These are phyloP conservation scores for Bicyclus anynana DNA, from an alignment of 1,140 invertebrate species.

Conservation along the genomic window DNA sequence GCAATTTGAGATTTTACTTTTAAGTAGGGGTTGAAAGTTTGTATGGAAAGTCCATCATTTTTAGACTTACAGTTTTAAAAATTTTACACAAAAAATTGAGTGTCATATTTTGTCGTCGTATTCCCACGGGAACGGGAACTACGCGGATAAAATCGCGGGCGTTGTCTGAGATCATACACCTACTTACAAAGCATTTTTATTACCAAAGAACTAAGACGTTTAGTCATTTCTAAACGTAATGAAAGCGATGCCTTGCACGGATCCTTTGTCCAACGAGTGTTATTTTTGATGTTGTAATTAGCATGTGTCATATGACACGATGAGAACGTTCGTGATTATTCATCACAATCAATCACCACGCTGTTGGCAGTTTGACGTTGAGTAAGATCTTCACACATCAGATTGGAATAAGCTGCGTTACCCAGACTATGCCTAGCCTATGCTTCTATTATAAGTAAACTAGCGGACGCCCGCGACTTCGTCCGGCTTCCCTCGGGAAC, in stretches of 20 bases:
- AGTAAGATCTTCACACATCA: slow-evolving; percentile 2
- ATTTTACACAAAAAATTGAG: too few relatives aligned
- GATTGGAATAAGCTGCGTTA: not conserved
- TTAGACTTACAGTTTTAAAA: too few relatives aligned
- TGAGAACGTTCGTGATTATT: slow-evolving; percentile 1
- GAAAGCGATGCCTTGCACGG: not conserved
- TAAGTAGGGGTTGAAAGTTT: too few relatives aligned
- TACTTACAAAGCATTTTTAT: not conserved
- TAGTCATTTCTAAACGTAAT: not conserved
- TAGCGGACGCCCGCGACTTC: too few relatives aligned
- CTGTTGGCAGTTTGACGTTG: slow-evolving; percentile 12
- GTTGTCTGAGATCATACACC: not conserved
- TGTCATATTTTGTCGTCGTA: too few relatives aligned
- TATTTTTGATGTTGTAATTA: slow-evolving; percentile 13
- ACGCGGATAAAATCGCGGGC: too few relatives aligned
- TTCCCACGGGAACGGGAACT: too few relatives aligned
- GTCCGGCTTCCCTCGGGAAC: too few relatives aligned
- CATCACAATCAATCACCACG: slow-evolving; percentile 9
- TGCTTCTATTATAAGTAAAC: too few relatives aligned
- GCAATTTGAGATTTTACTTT: too few relatives aligned
- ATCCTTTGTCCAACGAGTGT: not conserved
- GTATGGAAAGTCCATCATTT: too few relatives aligned
- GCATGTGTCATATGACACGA: slow-evolving; percentile 8
- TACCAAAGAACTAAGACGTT: not conserved
- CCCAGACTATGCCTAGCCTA: too few relatives aligned